Percentiles rank a stretch among this genome's conserved stretches.
Evolutionary conservation across 2,113 vertebrate genomes (phyloP).

Genomic region (Aptenodytes patagonicus): DNA sequence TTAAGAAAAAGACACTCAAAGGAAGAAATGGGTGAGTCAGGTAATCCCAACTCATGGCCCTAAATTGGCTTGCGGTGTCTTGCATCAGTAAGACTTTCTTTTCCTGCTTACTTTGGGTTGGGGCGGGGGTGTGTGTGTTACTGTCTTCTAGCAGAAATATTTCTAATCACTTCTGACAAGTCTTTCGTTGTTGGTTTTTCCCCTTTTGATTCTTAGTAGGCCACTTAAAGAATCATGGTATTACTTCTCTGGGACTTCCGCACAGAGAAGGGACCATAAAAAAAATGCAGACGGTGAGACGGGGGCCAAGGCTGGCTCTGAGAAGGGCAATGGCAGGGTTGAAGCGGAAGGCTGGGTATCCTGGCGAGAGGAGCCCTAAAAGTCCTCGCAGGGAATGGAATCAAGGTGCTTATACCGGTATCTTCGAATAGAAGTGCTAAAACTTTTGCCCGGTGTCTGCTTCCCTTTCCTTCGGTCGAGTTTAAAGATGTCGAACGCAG

Average conservation of each 20-base stretch:
- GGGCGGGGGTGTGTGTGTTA: background rate
- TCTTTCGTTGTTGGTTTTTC: too few relatives aligned
- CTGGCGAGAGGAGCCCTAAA: background rate
- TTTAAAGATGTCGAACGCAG: background rate
- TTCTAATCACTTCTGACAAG: background rate
- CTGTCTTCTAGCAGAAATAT: background rate
- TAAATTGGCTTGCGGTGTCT: background rate
- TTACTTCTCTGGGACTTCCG: background rate
- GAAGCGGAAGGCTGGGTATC: background rate
- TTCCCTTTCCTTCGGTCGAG: background rate
- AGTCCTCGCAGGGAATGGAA: background rate
- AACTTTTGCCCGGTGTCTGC: background rate
- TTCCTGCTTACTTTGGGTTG: background rate
- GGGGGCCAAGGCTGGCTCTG: background rate
- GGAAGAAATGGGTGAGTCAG: background rate
- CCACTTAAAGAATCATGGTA: background rate
- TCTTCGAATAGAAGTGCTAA: accelerated
- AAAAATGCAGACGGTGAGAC: background rate
- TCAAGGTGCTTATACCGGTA: accelerated
- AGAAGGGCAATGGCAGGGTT: background rate
- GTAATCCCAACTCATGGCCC: background rate
- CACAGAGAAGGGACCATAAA: background rate
- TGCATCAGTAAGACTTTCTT: background rate
- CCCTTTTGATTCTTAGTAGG: background rate
- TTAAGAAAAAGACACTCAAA: background rate